These are phyloP conservation scores for Caretta caretta DNA, from an alignment of 2,113 vertebrate species.

Conservation along the genomic window DNA sequence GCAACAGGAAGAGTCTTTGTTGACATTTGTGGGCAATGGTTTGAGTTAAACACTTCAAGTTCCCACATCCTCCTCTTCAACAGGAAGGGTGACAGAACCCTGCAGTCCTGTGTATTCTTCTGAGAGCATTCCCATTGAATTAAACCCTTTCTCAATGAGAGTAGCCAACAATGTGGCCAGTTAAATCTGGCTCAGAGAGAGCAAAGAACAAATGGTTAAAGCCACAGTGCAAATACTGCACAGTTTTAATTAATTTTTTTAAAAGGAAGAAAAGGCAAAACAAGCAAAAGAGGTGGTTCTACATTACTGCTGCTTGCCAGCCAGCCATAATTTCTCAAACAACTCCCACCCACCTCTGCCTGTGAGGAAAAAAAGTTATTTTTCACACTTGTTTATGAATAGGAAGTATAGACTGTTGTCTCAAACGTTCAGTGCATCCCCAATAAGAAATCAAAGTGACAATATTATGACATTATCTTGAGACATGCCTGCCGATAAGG, in stretches of 20 bases:
- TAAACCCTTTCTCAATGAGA: background rate
- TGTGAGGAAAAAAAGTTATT: background rate
- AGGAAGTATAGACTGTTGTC: background rate
- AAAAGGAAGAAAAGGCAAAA: background rate
- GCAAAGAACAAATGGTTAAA: background rate
- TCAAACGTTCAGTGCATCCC: background rate
- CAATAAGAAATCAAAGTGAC: background rate
- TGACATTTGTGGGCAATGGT: background rate
- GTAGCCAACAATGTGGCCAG: background rate
- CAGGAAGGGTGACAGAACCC: background rate
- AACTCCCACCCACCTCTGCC: background rate
- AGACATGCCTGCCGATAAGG: background rate
- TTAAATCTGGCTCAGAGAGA: background rate
- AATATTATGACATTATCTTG: background rate
- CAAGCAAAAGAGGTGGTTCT: background rate
- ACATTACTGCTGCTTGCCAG: background rate
- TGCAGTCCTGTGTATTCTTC: background rate
- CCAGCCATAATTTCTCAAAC: background rate
- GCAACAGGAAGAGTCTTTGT: background rate
- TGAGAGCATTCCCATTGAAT: background rate
- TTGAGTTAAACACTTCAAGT: background rate
- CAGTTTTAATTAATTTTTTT: background rate
- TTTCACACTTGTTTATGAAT: background rate
- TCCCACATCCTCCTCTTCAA: background rate
- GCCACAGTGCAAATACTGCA: background rate